Base-by-base conservation (phyloP, 2,797 vertebrate species). In the Miichthys miiuy region DNA sequence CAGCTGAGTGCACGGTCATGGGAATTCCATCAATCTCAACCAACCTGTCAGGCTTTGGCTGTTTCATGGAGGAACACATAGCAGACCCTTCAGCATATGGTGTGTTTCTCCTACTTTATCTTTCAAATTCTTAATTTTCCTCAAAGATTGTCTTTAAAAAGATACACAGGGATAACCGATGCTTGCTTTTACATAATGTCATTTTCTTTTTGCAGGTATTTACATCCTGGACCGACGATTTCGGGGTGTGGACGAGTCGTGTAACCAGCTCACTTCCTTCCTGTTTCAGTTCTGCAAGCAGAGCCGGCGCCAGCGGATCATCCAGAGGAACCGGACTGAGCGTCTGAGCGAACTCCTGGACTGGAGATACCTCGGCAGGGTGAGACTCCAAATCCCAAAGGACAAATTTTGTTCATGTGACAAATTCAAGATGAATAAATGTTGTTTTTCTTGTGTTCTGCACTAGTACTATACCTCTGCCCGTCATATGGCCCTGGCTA, bases 1-100 rank as follows among this genome's bases (percentile, higher is more conserved):
- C 89, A 98, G 97, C 97, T 6, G 97, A 99, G 87, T 99, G 97
- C 85, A 99, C 97, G 0, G 97, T 99, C n/a, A 98, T 99, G 97
- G 97, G 97, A 13, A 99, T 99, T 70, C 97, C 97, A 42, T 98
- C 97, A 0, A 84, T 99, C 85, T 98, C 97, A 56, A 99, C 97
- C 48, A 99, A 99, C 91, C 96, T 99, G 50, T 99, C 97, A 0
- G 97, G 97, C 10, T 99, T 99, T 46, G 97, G 97, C 55, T 99
- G 97, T 86, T 99, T 99, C 91, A 99, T 98, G 97, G 97, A 98
- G 83, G 97, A 99, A 60, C 97, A 98, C 89, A 98, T 99, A 75
- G 97, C 97, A 3, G 97, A 99, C 72, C 97, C 97, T 1, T 95
- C 97, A 0, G 96, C 97, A 7, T 98, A 98, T 1, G 97, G 97